These are phyloP conservation scores for Cavia aperea DNA, from an alignment of 2,113 vertebrate genomes.

Conservation along the genomic window DNA sequence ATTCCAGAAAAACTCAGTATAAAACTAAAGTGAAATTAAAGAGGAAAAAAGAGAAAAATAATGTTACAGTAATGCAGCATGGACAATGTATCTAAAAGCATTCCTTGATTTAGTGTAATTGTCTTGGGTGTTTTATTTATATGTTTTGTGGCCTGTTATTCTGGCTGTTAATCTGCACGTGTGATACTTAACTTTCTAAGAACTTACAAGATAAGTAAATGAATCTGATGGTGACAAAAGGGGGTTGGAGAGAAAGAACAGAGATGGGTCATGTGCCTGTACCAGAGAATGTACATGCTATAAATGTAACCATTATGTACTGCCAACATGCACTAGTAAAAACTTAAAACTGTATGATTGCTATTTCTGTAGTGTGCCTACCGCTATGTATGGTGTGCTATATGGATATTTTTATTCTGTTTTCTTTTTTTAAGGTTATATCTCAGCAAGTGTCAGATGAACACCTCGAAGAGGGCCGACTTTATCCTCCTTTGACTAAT, in stretches of 20 bases:
- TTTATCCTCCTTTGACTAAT: slow-evolving; percentile 89
- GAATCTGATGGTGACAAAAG: neutral
- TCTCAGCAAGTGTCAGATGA: slow-evolving; percentile 87
- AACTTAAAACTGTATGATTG: neutral
- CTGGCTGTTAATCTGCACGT: neutral
- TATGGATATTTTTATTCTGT: neutral
- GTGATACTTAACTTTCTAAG: neutral
- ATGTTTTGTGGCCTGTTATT: neutral
- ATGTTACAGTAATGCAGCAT: neutral
- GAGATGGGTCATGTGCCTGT: neutral
- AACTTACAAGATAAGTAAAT: neutral
- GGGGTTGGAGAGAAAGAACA: neutral
- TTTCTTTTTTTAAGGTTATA: slow-evolving; percentile 79
- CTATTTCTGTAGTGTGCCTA: neutral
- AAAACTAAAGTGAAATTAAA: neutral
- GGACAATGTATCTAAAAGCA: neutral
- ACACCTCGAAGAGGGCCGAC: slow-evolving; percentile 87
- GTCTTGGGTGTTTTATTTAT: neutral
- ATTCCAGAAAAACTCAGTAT: neutral
- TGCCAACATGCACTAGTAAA: neutral
- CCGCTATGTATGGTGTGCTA: neutral
- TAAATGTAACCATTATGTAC: neutral
- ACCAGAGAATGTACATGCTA: neutral
- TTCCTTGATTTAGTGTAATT: neutral
- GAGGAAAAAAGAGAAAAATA: neutral